phyloP scores from a whole-genome alignment of 1,140 invertebrate genomes.

The Drosophila persimilis region DNA sequence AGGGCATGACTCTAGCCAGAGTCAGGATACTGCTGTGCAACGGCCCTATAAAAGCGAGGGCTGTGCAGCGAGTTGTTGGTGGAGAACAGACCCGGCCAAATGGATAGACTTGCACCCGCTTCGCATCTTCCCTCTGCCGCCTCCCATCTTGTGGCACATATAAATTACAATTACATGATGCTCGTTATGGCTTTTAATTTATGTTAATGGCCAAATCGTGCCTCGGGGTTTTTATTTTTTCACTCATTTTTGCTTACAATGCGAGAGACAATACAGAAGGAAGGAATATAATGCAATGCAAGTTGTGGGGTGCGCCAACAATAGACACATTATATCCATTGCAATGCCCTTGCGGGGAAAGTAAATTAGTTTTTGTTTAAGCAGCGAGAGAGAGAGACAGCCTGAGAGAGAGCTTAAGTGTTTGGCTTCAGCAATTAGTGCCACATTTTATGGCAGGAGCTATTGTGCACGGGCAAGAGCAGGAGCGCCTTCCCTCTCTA shows the following conservation, averaged over 20 bases:
- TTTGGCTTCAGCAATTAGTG: slow-evolving; percentile 64
- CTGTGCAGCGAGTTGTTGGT: neutral
- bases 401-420: slow-evolving; percentile 19
- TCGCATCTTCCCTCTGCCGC: slow-evolving; percentile 3
- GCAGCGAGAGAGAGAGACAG: neutral
- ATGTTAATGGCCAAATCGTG: slow-evolving; percentile 77
- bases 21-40: neutral
- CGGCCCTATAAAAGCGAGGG: neutral
- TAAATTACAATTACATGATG: slow-evolving; percentile 78
- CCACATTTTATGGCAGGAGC: slow-evolving; percentile 53
- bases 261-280: slow-evolving; percentile 28
- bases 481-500: slow-evolving; percentile 12
- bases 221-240: slow-evolving; percentile 29
- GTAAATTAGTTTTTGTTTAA: slow-evolving; percentile 52
- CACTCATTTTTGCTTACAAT: slow-evolving; percentile 13
- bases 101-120: slow-evolving; percentile 20
- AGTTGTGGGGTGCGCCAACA: slow-evolving; percentile 18
- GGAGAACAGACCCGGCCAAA: slow-evolving; percentile 1
- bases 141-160: slow-evolving; percentile 38
- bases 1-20: neutral
- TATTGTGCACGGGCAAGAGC: slow-evolving; percentile 2
- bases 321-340: slow-evolving; percentile 37
- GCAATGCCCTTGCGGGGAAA: slow-evolving; percentile 44
- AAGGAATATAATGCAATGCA: slow-evolving; percentile 45
- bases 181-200: slow-evolving; percentile 79